These are phyloP conservation scores for Clepsis dumicolana DNA, from an alignment of 2,888 invertebrate genomes.

Conservation along the genomic window DNA sequence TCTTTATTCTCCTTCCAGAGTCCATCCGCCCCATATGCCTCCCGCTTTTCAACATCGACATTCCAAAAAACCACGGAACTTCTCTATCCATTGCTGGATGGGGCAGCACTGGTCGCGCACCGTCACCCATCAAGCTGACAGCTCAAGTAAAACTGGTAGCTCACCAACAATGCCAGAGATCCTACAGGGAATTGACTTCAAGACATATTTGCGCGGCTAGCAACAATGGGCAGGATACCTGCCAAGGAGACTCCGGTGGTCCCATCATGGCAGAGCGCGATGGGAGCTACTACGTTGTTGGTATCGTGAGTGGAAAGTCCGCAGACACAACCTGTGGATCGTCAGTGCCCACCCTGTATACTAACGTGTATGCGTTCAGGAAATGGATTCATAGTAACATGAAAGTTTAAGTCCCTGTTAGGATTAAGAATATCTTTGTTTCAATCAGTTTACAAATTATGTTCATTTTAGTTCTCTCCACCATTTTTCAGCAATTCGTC, in stretches of 20 bases:
- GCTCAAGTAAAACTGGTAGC: slow-evolving; percentile 21
- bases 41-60: slow-evolving; percentile 28
- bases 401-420: not conserved
- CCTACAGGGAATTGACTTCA: not conserved
- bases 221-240: slow-evolving; percentile 18
- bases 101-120: slow-evolving; percentile 12
- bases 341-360: slow-evolving; percentile 14
- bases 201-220: slow-evolving; percentile 21
- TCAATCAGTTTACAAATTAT: not conserved
- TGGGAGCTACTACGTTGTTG: slow-evolving; percentile 17
- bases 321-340: not conserved
- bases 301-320: slow-evolving; percentile 21
- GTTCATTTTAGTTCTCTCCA: not conserved
- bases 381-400: slow-evolving; percentile 20
- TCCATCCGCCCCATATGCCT: slow-evolving; percentile 22
- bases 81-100: slow-evolving; percentile 23
- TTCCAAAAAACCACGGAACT: slow-evolving; percentile 14
- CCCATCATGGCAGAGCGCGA: slow-evolving; percentile 20
- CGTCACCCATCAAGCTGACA: slow-evolving; percentile 23
- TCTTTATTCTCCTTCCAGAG: slow-evolving; percentile 7
- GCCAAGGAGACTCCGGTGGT: slow-evolving; percentile 31
- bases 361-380: slow-evolving; percentile 22
- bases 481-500: not conserved
- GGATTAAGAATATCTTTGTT: no score
- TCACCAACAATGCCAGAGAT: not conserved